phyloP scores from a whole-genome alignment of 1,140 invertebrate genomes.

The Teleopsis dalmanni region DNA sequence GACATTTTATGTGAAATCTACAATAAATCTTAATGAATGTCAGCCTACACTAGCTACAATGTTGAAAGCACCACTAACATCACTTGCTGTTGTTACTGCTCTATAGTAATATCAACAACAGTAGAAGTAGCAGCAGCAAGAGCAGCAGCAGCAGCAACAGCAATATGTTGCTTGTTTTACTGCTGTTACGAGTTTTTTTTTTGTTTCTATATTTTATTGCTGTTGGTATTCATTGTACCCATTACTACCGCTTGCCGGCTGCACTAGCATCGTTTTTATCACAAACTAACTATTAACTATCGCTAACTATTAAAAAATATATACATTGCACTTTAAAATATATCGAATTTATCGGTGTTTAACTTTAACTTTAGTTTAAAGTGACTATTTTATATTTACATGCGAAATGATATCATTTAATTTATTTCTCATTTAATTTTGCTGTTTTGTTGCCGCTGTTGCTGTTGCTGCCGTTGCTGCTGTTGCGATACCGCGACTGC shows the following conservation, averaged over 20 bases:
- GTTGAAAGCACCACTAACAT: too few relatives aligned
- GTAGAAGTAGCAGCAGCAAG: background rate
- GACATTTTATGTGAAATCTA: constrained; percentile 8
- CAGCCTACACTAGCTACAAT: constrained; percentile 8
- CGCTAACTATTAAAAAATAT: background rate
- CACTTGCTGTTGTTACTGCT: constrained; percentile 2
- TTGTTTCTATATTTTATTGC: background rate
- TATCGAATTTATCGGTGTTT: constrained; percentile 8
- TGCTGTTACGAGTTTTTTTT: background rate
- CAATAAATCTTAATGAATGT: constrained; percentile 10
- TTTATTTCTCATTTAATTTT: background rate
- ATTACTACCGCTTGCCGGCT: too few relatives aligned
- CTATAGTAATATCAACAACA: background rate
- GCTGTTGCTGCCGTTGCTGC: background rate
- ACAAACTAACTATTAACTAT: background rate
- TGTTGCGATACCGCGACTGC: background rate
- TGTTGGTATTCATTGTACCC: background rate
- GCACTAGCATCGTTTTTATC: too few relatives aligned
- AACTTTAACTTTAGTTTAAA: background rate
- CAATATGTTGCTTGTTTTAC: background rate
- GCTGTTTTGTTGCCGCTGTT: background rate
- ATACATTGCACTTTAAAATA: constrained; percentile 4
- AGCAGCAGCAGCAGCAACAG: background rate
- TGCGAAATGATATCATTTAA: too few relatives aligned
- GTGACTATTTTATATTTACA: background rate